These are phyloP conservation scores for Microplitis deprimator DNA, from an alignment of 2,888 invertebrate genomes.

Conservation along the genomic window DNA sequence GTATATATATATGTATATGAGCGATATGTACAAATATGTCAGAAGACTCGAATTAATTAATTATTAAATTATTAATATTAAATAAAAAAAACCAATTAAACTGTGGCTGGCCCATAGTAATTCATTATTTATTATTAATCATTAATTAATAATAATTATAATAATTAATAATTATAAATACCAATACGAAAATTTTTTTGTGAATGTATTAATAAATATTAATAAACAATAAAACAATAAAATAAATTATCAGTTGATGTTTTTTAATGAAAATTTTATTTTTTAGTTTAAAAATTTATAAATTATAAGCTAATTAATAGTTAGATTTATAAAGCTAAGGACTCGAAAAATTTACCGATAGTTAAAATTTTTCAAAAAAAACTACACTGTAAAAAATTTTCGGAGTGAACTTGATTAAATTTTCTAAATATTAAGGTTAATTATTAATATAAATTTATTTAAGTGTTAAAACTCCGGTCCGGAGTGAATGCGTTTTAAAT, in stretches of 20 bases:
- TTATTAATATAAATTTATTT: too few relatives aligned
- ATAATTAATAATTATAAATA: not conserved
- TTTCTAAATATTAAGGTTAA: too few relatives aligned
- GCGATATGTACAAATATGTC: constrained; percentile 11
- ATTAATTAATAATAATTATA: constrained; percentile 5
- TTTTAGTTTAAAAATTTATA: too few relatives aligned
- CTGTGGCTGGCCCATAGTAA: constrained; percentile 30
- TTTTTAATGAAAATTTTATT: too few relatives aligned
- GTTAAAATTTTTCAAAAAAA: too few relatives aligned
- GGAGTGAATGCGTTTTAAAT: too few relatives aligned
- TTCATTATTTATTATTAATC: not conserved
- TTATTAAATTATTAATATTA: not conserved
- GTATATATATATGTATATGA: not conserved
- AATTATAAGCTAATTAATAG: too few relatives aligned
- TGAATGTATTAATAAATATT: not conserved
- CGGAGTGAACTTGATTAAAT: too few relatives aligned
- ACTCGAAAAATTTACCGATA: too few relatives aligned
- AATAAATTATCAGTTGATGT: not conserved
- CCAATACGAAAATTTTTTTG: not conserved
- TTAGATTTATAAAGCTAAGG: too few relatives aligned
- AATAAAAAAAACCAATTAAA: not conserved
- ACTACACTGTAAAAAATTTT: too few relatives aligned
- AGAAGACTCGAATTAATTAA: constrained; percentile 9
- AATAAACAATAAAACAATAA: not conserved
- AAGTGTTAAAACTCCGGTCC: too few relatives aligned